phyloP scores from a whole-genome alignment of 2,113 vertebrate genomes.

The Isurus oxyrinchus region DNA sequence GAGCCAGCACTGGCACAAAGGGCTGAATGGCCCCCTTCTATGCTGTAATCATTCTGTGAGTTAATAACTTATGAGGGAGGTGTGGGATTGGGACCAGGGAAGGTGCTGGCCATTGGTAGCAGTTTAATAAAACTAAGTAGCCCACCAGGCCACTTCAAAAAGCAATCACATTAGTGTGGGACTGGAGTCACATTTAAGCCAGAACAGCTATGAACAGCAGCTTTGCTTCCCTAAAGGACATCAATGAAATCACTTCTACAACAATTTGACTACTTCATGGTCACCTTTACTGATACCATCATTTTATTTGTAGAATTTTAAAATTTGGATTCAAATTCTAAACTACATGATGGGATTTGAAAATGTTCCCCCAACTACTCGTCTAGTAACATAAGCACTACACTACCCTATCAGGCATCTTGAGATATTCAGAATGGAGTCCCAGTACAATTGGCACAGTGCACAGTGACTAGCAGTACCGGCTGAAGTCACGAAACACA shows the following conservation, averaged over 20 bases:
- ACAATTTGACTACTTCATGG: not conserved
- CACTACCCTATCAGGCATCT: not conserved
- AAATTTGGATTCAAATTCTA: not conserved
- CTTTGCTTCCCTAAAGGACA: not conserved
- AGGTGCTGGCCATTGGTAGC: not conserved
- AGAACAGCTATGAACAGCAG: not conserved
- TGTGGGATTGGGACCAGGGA: not conserved
- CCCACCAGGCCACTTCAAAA: not conserved
- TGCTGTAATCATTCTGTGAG: not conserved
- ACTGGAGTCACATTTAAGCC: not conserved
- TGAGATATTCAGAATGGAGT: not conserved
- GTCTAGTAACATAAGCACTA: not conserved
- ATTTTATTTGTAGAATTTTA: not conserved
- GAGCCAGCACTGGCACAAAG: too few species aligned
- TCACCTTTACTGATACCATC: not conserved
- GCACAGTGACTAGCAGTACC: too few species aligned
- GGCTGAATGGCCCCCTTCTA: too few species aligned
- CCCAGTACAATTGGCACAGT: not conserved
- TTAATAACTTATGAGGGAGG: not conserved
- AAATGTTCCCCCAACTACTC: not conserved
- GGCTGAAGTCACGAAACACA: not conserved
- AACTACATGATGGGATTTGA: not conserved
- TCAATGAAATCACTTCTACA: not conserved
- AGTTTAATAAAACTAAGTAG: not conserved
- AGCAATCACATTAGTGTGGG: not conserved